These are phyloP conservation scores for Pasiphila rectangulata DNA, from an alignment of 2,888 invertebrate genomes.

Conservation along the genomic window DNA sequence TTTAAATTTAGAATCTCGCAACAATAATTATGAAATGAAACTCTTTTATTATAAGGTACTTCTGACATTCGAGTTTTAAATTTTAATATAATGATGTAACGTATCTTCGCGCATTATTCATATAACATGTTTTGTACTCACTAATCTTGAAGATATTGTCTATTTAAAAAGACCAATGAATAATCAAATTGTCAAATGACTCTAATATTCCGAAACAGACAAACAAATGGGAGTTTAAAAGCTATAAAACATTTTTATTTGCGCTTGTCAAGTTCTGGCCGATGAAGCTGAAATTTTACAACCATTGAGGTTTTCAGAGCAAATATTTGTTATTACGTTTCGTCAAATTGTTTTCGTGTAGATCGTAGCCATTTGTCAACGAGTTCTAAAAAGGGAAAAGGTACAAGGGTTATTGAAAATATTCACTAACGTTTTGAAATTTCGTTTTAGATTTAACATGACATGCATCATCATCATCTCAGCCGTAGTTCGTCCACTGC, in stretches of 20 bases:
- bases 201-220: constrained; percentile 40
- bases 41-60: too few species aligned
- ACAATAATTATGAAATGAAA: too few species aligned
- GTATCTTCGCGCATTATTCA: too few species aligned
- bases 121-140: not conserved
- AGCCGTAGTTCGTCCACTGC: too few species aligned
- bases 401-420: constrained; percentile 13
- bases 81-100: too few species aligned
- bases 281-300: constrained; percentile 52
- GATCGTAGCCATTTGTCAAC: constrained; percentile 32
- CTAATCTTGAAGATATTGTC: not conserved
- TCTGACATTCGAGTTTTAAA: too few species aligned
- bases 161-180: constrained; percentile 18
- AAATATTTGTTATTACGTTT: constrained; percentile 52
- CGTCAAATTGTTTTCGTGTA: constrained; percentile 48
- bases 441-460: too few species aligned
- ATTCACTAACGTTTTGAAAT: not conserved
- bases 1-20: too few species aligned
- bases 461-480: too few species aligned
- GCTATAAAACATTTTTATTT: constrained; percentile 58
- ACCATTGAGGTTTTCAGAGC: constrained; percentile 50
- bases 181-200: constrained; percentile 31
- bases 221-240: constrained; percentile 47
- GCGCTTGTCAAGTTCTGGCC: constrained; percentile 47
- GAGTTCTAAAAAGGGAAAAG: constrained; percentile 22